Evolutionary conservation across 2,113 vertebrate species (phyloP), one percentile per base, ranked within the genome.

Genomic region (Gadus chalcogrammus): DNA sequence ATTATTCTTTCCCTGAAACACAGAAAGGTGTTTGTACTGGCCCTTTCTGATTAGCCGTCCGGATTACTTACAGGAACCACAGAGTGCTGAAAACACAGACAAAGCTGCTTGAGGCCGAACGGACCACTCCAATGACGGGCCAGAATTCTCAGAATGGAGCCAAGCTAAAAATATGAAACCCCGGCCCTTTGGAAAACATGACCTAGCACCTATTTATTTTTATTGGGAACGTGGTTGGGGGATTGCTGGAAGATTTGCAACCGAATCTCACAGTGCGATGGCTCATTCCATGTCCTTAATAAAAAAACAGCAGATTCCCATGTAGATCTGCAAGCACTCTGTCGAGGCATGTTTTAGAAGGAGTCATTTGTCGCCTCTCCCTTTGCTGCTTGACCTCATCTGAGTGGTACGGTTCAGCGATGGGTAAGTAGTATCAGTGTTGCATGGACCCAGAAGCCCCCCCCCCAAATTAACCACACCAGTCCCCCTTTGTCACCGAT

Each of bases 351-450:
- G 58, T 61, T 61, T 27, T 22, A 61, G 60, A 7, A 22, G 3
- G 11, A 22, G 12, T 61, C 20, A 61, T 61, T 18, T 65, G 9
- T 55, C 61, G 24, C 31, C 53, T 18, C 53, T 81, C 81, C 73
- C 79, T 80, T 82, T 76, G 67, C 82, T 89, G 88, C 86, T 73
- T 88, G 84, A 70, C 85, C 85, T 90, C 85, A 68, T 61, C 12
- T 80, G 73, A 71, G 68, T 78, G 82, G 71, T 71, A 35, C 31
- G 78, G 61, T 22, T 76, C 73, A 22, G 61, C 69, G 4, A n/a
- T 15, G 53, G 89, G 87, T 92, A 89, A 91, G 91, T 90, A 91
- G 91, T 90, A 84, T 55, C 71, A 75, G 22, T 22, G 59, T 68
- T 92, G 92, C 92, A 93, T 93, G 92, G 79, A 64, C 62, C 67